phyloP scores from a whole-genome alignment of 2,113 vertebrate species.

The Solea senegalensis region DNA sequence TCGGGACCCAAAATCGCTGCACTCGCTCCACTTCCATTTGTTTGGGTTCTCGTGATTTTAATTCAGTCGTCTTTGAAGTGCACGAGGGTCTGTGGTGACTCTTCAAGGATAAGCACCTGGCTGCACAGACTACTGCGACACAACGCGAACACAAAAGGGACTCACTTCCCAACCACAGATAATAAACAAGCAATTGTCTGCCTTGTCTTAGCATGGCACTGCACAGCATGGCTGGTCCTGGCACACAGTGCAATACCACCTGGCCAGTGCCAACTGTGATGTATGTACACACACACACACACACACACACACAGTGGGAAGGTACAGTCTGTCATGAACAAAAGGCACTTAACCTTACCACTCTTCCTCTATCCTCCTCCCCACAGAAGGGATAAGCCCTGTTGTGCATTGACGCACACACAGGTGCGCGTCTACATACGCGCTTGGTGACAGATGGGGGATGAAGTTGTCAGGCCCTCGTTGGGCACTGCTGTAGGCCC shows the following conservation, averaged over 20 bases:
- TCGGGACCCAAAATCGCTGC: too few relatives aligned
- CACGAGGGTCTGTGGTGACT: not conserved
- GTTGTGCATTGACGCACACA: conserved; percentile 19
- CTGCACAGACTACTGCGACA: not conserved
- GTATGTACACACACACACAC: conserved; percentile 13
- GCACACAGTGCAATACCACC: conserved; percentile 45
- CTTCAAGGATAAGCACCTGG: conserved; percentile 1
- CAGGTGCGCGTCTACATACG: conserved; percentile 35
- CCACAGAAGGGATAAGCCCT: conserved; percentile 11
- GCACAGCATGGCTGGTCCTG: conserved; percentile 16
- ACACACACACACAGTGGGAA: conserved; percentile 7
- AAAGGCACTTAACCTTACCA: conserved; percentile 48
- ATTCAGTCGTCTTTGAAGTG: not conserved
- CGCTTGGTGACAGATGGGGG: conserved; percentile 61
- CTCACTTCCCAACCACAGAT: conserved; percentile 1
- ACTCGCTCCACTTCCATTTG: not conserved
- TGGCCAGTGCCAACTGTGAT: conserved; percentile 59
- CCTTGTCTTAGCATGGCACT: conserved; percentile 2
- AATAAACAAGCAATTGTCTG: not conserved
- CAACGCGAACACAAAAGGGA: not conserved
- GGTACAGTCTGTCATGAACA: conserved; percentile 23
- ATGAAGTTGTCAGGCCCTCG: conserved; percentile 69
- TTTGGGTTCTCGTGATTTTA: conserved; percentile 1
- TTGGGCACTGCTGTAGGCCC: conserved; percentile 47
- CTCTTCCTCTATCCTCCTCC: conserved; percentile 30